Percentiles rank a stretch among this genome's conserved stretches.
These are phyloP conservation scores for Dastarcus helophoroides DNA, from an alignment of 2,888 invertebrate genomes.

Conservation along the genomic window DNA sequence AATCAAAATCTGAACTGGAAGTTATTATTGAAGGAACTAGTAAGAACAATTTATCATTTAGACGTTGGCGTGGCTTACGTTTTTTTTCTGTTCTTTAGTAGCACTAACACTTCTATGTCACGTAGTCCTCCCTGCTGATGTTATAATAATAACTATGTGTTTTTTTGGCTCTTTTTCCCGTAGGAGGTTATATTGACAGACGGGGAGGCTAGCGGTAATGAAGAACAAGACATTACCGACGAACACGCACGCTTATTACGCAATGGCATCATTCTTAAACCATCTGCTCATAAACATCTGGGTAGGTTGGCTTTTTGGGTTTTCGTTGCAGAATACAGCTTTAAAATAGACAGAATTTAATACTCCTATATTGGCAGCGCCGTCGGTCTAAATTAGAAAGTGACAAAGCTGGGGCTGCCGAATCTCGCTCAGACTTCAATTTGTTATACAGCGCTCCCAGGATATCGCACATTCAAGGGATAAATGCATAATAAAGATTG, in stretches of 20 bases:
- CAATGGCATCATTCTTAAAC: constrained; percentile 35
- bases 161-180: constrained; percentile 14
- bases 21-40: constrained; percentile 18
- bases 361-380: too few relatives aligned
- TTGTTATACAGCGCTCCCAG: too few relatives aligned
- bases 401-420: too few relatives aligned
- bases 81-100: constrained; percentile 1
- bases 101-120: constrained; percentile 10
- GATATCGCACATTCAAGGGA: too few relatives aligned
- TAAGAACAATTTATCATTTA: too few relatives aligned
- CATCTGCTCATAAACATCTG: constrained; percentile 31
- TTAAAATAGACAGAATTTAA: too few relatives aligned
- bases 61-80: neutral
- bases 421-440: too few relatives aligned
- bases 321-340: too few relatives aligned
- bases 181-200: constrained; percentile 49
- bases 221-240: constrained; percentile 58
- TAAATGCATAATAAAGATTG: too few relatives aligned
- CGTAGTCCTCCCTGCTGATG: constrained; percentile 4
- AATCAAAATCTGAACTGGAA: constrained; percentile 21
- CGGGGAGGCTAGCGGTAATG: constrained; percentile 46
- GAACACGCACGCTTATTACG: constrained; percentile 58
- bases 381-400: too few relatives aligned
- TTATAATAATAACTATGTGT: constrained; percentile 10
- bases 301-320: constrained; percentile 26